A percentile compares a stretch with the other conserved stretches of the same genome.
phyloP scores from a whole-genome alignment of 2,888 invertebrate genomes.

The Lycaena phlaeas region DNA sequence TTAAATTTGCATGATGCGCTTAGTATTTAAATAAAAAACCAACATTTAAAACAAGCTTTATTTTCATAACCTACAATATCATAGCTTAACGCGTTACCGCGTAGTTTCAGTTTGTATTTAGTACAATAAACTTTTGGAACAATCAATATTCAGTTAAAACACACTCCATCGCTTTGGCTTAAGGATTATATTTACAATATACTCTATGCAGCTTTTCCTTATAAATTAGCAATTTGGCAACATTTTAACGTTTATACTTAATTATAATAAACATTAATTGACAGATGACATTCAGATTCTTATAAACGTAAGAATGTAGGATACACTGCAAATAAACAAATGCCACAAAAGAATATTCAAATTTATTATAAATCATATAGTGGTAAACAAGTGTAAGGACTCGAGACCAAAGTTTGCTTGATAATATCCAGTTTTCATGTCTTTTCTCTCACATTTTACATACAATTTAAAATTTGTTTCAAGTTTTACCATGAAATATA shows the following conservation, averaged over 20 bases:
- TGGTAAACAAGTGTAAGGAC: constrained; percentile 6
- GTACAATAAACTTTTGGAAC: constrained; percentile 34
- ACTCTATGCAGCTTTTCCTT: constrained; percentile 51
- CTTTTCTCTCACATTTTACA: constrained; percentile 3
- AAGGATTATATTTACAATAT: constrained; percentile 61
- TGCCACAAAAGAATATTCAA: constrained; percentile 1
- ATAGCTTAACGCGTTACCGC: constrained; percentile 37
- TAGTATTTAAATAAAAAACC: constrained; percentile 13
- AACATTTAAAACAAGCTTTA: constrained; percentile 69
- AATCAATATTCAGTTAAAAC: constrained; percentile 51
- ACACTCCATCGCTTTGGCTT: constrained; percentile 51
- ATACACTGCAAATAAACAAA: constrained; percentile 1
- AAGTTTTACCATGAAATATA: constrained; percentile 5
- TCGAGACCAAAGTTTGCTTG: constrained; percentile 7
- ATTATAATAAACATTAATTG: constrained; percentile 51
- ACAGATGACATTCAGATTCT: constrained; percentile 46
- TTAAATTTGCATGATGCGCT: no score
- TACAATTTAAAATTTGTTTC: constrained; percentile 5
- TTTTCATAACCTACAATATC: constrained; percentile 54
- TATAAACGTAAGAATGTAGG: not conserved
- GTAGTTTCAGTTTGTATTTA: constrained; percentile 34
- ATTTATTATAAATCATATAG: constrained; percentile 4
- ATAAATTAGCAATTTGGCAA: constrained; percentile 67
- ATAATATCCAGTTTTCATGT: constrained; percentile 9
- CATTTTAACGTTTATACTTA: constrained; percentile 59